Evolutionary conservation across 2,113 vertebrate genomes (phyloP).

Genomic region (Megaleporinus macrocephalus): DNA sequence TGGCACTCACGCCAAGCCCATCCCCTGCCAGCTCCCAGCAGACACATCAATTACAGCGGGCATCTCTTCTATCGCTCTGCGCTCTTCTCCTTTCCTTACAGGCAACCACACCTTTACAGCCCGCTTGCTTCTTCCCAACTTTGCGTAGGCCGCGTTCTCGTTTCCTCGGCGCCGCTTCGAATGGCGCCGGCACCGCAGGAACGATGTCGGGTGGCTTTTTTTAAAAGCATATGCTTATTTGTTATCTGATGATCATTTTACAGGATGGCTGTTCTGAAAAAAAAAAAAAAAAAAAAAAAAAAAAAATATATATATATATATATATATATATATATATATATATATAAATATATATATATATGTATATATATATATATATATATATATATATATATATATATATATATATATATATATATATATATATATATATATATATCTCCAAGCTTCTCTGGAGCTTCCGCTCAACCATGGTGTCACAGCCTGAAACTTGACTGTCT

Average conservation of each 20-base stretch:
- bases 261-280: neutral
- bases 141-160: neutral
- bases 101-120: slow-evolving; percentile 42
- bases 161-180: neutral
- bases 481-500: neutral
- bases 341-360: no score
- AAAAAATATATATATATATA: no score
- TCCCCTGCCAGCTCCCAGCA: slow-evolving; percentile 71
- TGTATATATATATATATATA: no score
- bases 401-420: no score
- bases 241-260: slow-evolving; percentile 18
- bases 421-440: no score
- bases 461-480: neutral
- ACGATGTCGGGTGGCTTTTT: neutral
- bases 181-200: no score
- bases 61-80: slow-evolving; percentile 70
- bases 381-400: no score
- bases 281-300: neutral
- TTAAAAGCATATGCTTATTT: neutral
- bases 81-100: slow-evolving; percentile 55
- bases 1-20: slow-evolving; percentile 71
- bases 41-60: slow-evolving; percentile 80
- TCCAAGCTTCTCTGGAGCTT: neutral
- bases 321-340: no score
- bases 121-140: slow-evolving; percentile 36